Evolutionary conservation across 2,888 invertebrate species (phyloP).

Genomic region (Lordiphosa fenestrarum): DNA sequence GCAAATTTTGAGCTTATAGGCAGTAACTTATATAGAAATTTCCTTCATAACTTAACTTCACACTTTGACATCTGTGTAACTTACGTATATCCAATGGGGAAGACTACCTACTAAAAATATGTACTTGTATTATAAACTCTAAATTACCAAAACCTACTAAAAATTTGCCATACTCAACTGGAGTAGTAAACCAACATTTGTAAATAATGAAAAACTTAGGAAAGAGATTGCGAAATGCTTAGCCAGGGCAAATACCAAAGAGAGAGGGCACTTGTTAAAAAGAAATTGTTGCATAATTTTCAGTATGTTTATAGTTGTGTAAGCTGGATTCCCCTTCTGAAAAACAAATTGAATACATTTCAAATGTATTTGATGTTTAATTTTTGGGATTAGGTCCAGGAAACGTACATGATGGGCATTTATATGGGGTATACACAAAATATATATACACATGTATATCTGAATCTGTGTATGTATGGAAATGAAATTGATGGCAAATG

Average conservation of each 20-base stretch:
- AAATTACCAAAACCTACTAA: slow-evolving; percentile 23
- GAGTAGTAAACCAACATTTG: slow-evolving; percentile 16
- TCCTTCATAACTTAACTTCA: slow-evolving; percentile 28
- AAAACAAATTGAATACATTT: slow-evolving; percentile 39
- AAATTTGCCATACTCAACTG: slow-evolving; percentile 10
- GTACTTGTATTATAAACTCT: slow-evolving; percentile 34
- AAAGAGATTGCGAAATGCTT: slow-evolving; percentile 4
- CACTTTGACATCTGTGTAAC: slow-evolving; percentile 45
- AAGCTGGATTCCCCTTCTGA: background rate
- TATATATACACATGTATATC: slow-evolving; percentile 31
- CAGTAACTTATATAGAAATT: slow-evolving; percentile 49
- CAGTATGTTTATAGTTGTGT: background rate
- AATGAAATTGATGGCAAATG: slow-evolving; percentile 32
- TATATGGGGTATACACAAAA: slow-evolving; percentile 27
- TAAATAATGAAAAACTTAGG: slow-evolving; percentile 18
- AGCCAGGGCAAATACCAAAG: too few species aligned
- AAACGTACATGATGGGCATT: slow-evolving; percentile 44
- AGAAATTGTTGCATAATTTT: slow-evolving; percentile 1
- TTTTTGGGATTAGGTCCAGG: slow-evolving; percentile 43
- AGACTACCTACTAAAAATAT: slow-evolving; percentile 23
- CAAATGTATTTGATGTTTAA: slow-evolving; percentile 53
- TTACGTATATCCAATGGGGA: slow-evolving; percentile 29
- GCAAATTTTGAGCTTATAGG: slow-evolving; percentile 74
- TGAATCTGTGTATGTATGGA: slow-evolving; percentile 34
- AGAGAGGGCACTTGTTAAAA: background rate